A percentile compares a stretch with the other conserved stretches of the same genome.
Evolutionary conservation across 2,888 invertebrate genomes (phyloP).

Genomic region (Xestia rhomboidea): DNA sequence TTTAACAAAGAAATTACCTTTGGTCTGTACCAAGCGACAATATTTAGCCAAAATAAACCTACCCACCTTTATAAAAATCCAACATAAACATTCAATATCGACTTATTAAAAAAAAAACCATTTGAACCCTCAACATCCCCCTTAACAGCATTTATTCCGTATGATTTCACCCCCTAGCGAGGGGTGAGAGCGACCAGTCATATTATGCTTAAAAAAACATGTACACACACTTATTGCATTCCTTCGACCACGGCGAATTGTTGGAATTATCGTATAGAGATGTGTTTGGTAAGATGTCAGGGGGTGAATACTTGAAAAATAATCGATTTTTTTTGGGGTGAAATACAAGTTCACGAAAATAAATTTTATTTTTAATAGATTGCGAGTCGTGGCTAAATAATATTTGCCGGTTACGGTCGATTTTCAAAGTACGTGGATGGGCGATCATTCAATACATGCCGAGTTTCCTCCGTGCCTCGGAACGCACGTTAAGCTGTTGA

Average conservation of each 20-base stretch:
- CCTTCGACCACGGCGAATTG: slow-evolving; percentile 32
- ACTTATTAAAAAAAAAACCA: slow-evolving; percentile 6
- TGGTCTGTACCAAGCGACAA: background rate
- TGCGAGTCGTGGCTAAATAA: background rate
- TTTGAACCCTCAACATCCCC: slow-evolving; percentile 16
- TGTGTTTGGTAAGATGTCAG: slow-evolving; percentile 13
- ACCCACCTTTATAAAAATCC: background rate
- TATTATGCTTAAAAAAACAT: slow-evolving; percentile 59
- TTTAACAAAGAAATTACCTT: background rate
- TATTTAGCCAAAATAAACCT: background rate
- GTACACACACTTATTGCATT: slow-evolving; percentile 55
- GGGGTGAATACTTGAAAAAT: slow-evolving; percentile 2
- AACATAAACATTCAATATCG: background rate
- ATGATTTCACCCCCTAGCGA: slow-evolving; percentile 62
- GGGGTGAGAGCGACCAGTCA: slow-evolving; percentile 41
- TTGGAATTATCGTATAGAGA: slow-evolving; percentile 36
- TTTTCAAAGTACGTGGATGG: too few relatives aligned
- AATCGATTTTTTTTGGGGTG: background rate
- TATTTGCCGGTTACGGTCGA: too few relatives aligned
- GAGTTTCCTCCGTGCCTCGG: too few relatives aligned
- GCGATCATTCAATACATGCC: too few relatives aligned
- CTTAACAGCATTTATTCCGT: slow-evolving; percentile 67
- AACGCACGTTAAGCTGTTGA: too few relatives aligned
- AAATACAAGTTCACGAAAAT: background rate
- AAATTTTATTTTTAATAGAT: background rate